Base-by-base conservation (phyloP, 2,888 invertebrate species). In the Notodonta ziczac region DNA sequence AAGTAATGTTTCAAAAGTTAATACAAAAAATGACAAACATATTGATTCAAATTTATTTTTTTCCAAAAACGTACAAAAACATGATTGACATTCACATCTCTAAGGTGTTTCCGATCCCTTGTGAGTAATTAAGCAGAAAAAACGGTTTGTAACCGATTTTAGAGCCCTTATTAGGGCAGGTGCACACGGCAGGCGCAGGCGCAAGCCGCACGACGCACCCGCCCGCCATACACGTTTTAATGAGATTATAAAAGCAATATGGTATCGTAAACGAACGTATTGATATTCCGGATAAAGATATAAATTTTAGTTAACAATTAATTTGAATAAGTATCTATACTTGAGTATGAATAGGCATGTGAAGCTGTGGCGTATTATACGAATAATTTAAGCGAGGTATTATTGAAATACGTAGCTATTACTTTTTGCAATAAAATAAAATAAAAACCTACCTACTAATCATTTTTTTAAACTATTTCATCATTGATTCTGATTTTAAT, bases 181-280 rank as follows among this genome's bases (percentile, higher is more conserved):
- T 84, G 82, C 78, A 66, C 53, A 73, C 76, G 62, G 76, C 82
- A 84, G 81, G 81, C 80, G 74, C 80, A 72, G 74, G 76, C 61
- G 54, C 50, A 50, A 16, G 50, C 16, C 50, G 16, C 78, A 72
- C 75, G 50, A 10, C 50, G 50, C 78, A 72, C 75, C 78, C 69
- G 74, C 66, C 72, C 64, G 63, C 66, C 61, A 63, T 69, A 69
- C 66, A 58, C 65, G 68, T 73, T 84, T 86, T 89, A 90, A 90
- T 87, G 86, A 82, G 82, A 87, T 86, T 89, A 88, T 89, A 89
- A 89, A 89, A 81, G 86, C 87, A 87, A 85, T 89, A 88, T 85
- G 86, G 85, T 73, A 78, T 84, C 81, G 73, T 75, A 72, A 73
- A 75, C 67, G 61, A 60, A 57, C 72, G 72, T 73, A 63, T 65